Evolutionary conservation across 2,888 invertebrate species (phyloP).

Genomic region (Colostygia pectinataria): DNA sequence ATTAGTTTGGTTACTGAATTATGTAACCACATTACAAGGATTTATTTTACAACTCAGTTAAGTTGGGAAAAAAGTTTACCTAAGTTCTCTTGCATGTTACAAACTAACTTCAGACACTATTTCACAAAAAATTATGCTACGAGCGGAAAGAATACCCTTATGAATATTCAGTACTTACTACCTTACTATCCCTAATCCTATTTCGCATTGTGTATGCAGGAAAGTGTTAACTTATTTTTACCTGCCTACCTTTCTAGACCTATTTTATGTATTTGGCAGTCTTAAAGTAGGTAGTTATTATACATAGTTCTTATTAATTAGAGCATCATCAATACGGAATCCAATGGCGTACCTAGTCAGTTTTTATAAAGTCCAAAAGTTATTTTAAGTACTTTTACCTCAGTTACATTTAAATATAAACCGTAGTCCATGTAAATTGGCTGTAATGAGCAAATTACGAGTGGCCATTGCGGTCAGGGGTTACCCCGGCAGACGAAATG

Average conservation of each 20-base stretch:
- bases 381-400: background rate
- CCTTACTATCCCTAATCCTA: slow-evolving; percentile 16
- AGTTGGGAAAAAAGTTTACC: no score
- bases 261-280: slow-evolving; percentile 7
- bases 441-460: slow-evolving; percentile 22
- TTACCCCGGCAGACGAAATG: slow-evolving; percentile 18
- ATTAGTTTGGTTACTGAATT: no score
- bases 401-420: slow-evolving; percentile 14
- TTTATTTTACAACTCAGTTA: no score
- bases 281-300: no score
- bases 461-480: slow-evolving; percentile 19
- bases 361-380: background rate
- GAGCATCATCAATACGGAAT: no score
- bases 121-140: slow-evolving; percentile 31
- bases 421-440: slow-evolving; percentile 13
- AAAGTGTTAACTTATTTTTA: no score
- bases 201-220: slow-evolving; percentile 1
- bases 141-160: slow-evolving; percentile 28
- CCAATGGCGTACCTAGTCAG: no score
- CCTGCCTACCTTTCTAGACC: no score
- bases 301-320: no score
- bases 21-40: no score
- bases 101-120: slow-evolving; percentile 22
- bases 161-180: slow-evolving; percentile 29
- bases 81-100: no score